Conservation (phyloP, 53 echinoderm and acorn worm genomes). For the Henricia sp. region DNA sequence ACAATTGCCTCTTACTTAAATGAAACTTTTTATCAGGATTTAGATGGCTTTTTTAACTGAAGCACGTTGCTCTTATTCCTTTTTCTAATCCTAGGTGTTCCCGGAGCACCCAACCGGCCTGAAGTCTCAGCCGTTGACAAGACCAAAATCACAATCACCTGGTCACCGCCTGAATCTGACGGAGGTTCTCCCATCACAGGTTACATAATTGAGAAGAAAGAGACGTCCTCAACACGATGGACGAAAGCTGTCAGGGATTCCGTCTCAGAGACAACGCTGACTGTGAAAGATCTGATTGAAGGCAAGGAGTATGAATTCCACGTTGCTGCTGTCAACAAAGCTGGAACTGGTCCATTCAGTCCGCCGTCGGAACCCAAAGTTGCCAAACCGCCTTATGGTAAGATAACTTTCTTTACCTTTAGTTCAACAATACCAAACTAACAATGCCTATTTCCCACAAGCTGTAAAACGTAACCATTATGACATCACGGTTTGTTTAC, state of each 20-base stretch:
- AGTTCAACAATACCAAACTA: neutral
- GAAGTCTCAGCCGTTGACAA: conserved; percentile 72
- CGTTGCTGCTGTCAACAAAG: conserved; percentile 67
- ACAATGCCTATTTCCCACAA: too few relatives aligned
- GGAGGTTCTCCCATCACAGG: conserved; percentile 90
- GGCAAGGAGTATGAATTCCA: conserved; percentile 88
- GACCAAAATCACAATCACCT: conserved; percentile 81
- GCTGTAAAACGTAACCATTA: too few relatives aligned
- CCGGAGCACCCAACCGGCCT: conserved; percentile 72
- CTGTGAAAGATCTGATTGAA: conserved; percentile 72
- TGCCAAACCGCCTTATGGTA: conserved; percentile 60
- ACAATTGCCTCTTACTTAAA: neutral
- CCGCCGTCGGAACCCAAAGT: conserved; percentile 57
- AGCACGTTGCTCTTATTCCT: too few relatives aligned
- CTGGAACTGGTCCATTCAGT: conserved; percentile 65
- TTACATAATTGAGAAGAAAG: conserved; percentile 86
- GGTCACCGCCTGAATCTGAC: conserved; percentile 88
- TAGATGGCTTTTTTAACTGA: too few relatives aligned
- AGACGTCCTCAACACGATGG: conserved; percentile 78
- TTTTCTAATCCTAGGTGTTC: too few relatives aligned
- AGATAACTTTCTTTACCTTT: neutral
- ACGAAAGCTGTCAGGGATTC: conserved; percentile 69
- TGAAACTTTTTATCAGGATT: too few relatives aligned
- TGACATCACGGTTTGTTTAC: too few relatives aligned
- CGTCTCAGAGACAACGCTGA: conserved; percentile 71